These are phyloP conservation scores for Polia nebulosa DNA, from an alignment of 2,888 invertebrate species.

Conservation along the genomic window DNA sequence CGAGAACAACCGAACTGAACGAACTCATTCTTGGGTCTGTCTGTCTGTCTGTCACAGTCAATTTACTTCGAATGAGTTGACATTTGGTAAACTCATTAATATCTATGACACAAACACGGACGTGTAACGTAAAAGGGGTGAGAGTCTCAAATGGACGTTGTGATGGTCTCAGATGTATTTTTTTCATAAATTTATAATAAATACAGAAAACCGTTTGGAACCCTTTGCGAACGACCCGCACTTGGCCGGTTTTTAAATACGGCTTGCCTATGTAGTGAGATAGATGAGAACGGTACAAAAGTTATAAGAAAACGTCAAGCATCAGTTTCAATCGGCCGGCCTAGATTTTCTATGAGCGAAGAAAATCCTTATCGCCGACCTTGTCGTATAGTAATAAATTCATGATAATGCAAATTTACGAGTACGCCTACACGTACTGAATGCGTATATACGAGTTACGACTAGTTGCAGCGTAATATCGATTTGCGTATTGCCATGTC, in stretches of 20 bases:
- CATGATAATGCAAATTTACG: constrained; percentile 60
- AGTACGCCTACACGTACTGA: constrained; percentile 37
- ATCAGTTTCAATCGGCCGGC: constrained; percentile 50
- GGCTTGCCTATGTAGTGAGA: neutral
- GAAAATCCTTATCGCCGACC: constrained; percentile 61
- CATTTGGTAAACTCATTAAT: too few species aligned
- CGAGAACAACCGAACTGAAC: neutral
- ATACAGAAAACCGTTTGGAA: too few species aligned
- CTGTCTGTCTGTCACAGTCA: too few species aligned
- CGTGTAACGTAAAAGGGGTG: too few species aligned
- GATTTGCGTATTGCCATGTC: constrained; percentile 47
- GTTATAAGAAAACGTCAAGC: constrained; percentile 34
- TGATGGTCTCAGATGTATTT: too few species aligned
- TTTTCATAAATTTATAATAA: too few species aligned
- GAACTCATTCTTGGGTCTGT: too few species aligned
- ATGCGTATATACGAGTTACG: constrained; percentile 39
- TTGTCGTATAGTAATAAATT: constrained; percentile 63
- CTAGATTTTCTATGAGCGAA: constrained; percentile 61
- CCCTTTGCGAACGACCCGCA: too few species aligned
- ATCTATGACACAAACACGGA: too few species aligned
- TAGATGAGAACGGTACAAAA: neutral
- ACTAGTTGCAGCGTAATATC: constrained; percentile 51
- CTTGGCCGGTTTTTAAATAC: neutral
- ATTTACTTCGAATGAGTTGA: too few species aligned
- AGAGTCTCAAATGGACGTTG: too few species aligned